Conservation (phyloP, 1,140 invertebrate species). For the Leptestheria dahalacensis region DNA sequence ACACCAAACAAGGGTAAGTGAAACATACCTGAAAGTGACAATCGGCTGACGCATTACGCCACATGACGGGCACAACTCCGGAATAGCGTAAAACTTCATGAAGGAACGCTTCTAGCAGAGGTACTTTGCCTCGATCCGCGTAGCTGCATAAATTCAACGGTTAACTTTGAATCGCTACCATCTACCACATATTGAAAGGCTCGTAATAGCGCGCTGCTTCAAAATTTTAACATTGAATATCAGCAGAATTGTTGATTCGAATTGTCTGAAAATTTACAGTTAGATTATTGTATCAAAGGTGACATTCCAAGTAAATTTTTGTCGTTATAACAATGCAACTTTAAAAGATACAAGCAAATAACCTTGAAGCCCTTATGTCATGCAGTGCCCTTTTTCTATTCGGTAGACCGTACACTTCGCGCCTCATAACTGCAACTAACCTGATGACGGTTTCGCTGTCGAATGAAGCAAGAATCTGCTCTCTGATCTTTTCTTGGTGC, state of each 20-base stretch:
- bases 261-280: not conserved
- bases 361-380: no score
- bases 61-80: conserved; percentile 12
- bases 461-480: not conserved
- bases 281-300: no score
- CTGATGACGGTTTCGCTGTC: not conserved
- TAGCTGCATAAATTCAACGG: conserved; percentile 3
- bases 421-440: not conserved
- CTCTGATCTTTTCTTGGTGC: conserved; percentile 5
- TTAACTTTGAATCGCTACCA: no score
- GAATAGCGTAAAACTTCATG: conserved; percentile 8
- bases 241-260: not conserved
- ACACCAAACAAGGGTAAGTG: no score
- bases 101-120: conserved; percentile 9
- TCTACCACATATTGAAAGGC: no score
- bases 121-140: not conserved
- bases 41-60: conserved; percentile 1
- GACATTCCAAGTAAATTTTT: no score
- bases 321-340: no score
- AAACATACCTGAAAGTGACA: not conserved
- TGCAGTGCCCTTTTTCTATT: no score
- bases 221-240: not conserved
- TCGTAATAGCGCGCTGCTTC: no score
- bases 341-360: not conserved
- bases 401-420: no score